Conservation (phyloP, 2,797 vertebrate genomes). For the Saguinus oedipus region DNA sequence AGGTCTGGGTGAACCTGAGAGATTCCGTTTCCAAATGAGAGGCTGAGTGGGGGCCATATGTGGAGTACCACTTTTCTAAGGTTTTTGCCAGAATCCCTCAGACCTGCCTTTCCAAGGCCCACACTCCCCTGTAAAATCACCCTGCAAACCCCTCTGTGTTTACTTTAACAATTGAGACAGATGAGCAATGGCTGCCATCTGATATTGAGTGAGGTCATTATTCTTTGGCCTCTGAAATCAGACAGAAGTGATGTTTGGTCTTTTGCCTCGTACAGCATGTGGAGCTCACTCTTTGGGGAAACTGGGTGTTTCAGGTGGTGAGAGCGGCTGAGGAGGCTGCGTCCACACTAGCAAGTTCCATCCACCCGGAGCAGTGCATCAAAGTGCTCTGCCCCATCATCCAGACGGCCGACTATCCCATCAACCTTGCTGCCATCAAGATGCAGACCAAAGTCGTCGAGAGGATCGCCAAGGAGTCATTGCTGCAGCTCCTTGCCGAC, state of each 20-base stretch:
- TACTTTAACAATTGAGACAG: not conserved
- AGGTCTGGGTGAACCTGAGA: not conserved
- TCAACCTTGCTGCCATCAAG: slow-evolving; percentile 98
- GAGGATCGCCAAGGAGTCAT: slow-evolving; percentile 93
- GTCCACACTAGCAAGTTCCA: slow-evolving; percentile 94
- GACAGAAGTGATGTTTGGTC: not conserved
- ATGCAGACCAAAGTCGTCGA: slow-evolving; percentile 99
- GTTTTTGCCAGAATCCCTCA: not conserved
- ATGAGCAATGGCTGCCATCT: not conserved
- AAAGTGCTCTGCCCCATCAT: slow-evolving; percentile 98
- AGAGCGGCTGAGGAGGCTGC: slow-evolving; percentile 97
- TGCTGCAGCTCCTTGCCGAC: slow-evolving; percentile 93
- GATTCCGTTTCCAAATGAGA: not conserved
- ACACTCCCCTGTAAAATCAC: not conserved
- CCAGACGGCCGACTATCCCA: slow-evolving; percentile 98
- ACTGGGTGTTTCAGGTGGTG: slow-evolving; percentile 89
- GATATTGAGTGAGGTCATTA: fast-evolving
- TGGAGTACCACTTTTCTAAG: not conserved
- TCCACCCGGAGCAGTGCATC: slow-evolving; percentile 98
- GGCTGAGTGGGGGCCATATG: fast-evolving
- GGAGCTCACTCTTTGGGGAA: not conserved
- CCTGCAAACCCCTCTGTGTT: not conserved
- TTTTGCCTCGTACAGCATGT: not conserved
- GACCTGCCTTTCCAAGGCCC: not conserved
- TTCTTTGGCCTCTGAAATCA: not conserved